These are phyloP conservation scores for Phyllotis vaccarum DNA, from an alignment of 2,797 vertebrate genomes.

Conservation along the genomic window DNA sequence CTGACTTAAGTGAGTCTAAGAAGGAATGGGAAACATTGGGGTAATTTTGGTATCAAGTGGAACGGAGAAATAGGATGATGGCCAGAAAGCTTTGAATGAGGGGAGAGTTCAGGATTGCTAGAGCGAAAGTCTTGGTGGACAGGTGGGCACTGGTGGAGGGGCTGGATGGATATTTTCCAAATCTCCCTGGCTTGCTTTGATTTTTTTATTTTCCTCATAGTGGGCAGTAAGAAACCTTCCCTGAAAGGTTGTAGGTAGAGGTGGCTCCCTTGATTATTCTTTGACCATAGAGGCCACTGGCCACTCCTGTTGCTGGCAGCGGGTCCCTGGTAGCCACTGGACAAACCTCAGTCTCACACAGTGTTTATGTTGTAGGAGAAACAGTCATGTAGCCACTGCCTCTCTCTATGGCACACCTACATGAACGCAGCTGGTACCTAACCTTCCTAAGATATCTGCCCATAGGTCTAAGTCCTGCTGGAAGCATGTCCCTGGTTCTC, in stretches of 20 bases:
- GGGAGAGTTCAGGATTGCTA: neutral
- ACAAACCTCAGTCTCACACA: neutral
- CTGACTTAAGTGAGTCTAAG: neutral
- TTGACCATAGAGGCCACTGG: neutral
- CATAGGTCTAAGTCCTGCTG: neutral
- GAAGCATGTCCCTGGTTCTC: neutral
- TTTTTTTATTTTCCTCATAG: neutral
- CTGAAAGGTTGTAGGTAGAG: neutral
- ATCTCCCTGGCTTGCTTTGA: neutral
- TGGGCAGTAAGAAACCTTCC: neutral
- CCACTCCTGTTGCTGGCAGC: neutral
- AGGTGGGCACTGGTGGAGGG: neutral
- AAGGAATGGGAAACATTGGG: neutral
- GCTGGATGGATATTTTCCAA: neutral
- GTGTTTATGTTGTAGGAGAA: neutral
- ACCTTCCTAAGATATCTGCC: neutral
- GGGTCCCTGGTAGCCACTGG: neutral
- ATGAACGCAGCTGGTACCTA: neutral
- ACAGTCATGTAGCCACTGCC: neutral
- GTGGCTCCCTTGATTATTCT: neutral
- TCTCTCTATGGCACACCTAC: neutral
- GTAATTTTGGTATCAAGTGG: conserved; percentile 7
- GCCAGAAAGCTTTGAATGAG: neutral
- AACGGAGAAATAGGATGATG: conserved; percentile 6
- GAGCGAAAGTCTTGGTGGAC: neutral